These are phyloP conservation scores for Panagrolaimus sp. DNA, from an alignment of 1,140 invertebrate species.

Conservation along the genomic window DNA sequence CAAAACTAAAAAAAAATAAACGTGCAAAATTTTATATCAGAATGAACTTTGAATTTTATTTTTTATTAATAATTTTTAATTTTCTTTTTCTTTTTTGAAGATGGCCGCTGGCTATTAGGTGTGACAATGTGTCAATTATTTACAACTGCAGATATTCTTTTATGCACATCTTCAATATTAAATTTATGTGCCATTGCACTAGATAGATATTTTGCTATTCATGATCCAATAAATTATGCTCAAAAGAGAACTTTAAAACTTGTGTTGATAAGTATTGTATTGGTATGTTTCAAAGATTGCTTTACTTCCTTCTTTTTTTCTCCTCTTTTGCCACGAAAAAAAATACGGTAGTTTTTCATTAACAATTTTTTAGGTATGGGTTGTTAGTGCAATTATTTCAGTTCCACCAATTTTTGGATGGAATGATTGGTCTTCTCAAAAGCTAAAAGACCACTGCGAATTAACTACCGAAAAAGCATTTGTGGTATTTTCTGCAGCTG, in stretches of 20 bases:
- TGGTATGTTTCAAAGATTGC: slow-evolving; percentile 35
- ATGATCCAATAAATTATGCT: slow-evolving; percentile 87
- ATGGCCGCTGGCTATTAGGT: slow-evolving; percentile 77
- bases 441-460: slow-evolving; percentile 65
- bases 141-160: slow-evolving; percentile 98
- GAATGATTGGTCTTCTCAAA: slow-evolving; percentile 84
- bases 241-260: slow-evolving; percentile 80
- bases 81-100: slow-evolving; percentile 62
- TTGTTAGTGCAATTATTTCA: slow-evolving; percentile 80
- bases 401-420: slow-evolving; percentile 90
- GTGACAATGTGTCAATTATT: slow-evolving; percentile 92
- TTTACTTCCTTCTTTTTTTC: too few species aligned
- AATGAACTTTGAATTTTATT: too few species aligned
- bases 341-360: too few species aligned
- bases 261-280: slow-evolving; percentile 45
- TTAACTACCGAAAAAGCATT: slow-evolving; percentile 70
- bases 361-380: slow-evolving; percentile 71
- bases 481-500: slow-evolving; percentile 85
- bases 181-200: slow-evolving; percentile 95
- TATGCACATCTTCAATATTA: slow-evolving; percentile 92
- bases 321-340: too few species aligned
- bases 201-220: slow-evolving; percentile 95
- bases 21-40: too few species aligned
- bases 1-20: too few species aligned
- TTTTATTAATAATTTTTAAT: too few species aligned